Evolutionary conservation across 2,888 invertebrate species (phyloP), one percentile per base, ranked within the genome.

Genomic region (Scaeva pyrastri): DNA sequence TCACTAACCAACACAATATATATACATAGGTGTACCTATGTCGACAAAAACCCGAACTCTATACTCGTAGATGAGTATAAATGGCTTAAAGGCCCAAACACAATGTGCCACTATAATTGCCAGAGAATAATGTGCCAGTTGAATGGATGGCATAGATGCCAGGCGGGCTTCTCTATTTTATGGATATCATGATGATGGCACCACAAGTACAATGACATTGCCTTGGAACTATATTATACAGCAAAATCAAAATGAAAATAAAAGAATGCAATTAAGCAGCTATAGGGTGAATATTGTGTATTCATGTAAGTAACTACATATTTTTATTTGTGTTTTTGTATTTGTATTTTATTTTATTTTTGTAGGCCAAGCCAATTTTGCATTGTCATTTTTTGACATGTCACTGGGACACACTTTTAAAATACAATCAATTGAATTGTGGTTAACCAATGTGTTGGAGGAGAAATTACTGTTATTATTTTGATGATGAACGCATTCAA

Each of bases 351-450:
- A 52, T 11, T 55, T 8, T n/a, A n/a, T n/a, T 64, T 72, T 79
- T 70, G 10, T 52, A 75, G 84, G 76, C 66, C 76, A 85, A 83
- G 77, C 77, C 77, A 77, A 73, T 83, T 64, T 70, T 39, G 43
- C 60, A 39, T 41, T 74, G 74, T 39, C 75, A 58, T 48, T 52
- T 39, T 66, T 43, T 83, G 78, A 71, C 72, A 83, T 72, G 41
- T 41, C 50, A 68, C 39, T 71, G 72, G 41, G 72, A 31, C 50
- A 64, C 14, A 45, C 43, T 19, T 70, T 52, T 16, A 6, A 12
- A 10, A 2, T n/a, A 45, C 14, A 14, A 7, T 48, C 23, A 58
- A 45, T 19, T n/a, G n/a, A 26, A 12, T 60, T 76, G 71, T 21
- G 60, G 60, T 55, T 71, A 56, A 19, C 5, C 19, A 23, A 16